These are phyloP conservation scores for Rhodeus uyekii DNA, from an alignment of 2,797 vertebrate species.

Conservation along the genomic window DNA sequence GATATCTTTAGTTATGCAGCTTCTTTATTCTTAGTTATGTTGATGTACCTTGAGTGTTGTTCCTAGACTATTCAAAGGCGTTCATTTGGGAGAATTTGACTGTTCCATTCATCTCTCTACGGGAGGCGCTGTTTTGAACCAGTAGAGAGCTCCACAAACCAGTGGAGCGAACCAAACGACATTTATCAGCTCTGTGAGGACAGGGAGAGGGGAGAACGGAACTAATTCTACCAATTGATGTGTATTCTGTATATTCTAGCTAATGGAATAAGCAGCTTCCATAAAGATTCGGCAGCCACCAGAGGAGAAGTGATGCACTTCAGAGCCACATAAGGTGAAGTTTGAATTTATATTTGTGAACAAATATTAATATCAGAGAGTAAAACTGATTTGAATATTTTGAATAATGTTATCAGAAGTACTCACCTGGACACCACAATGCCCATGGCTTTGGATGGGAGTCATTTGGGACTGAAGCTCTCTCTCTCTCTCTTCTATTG, in stretches of 20 bases:
- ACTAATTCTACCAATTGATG: background rate
- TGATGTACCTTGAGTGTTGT: slow-evolving; percentile 60
- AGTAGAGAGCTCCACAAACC: slow-evolving; percentile 58
- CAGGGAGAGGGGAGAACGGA: background rate
- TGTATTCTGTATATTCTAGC: background rate
- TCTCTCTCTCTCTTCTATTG: slow-evolving; percentile 58
- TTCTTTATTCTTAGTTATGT: background rate
- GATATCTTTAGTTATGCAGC: background rate
- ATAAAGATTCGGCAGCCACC: background rate
- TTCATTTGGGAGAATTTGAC: slow-evolving; percentile 48
- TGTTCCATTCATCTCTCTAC: slow-evolving; percentile 64
- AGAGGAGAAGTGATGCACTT: background rate
- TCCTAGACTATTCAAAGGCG: slow-evolving; percentile 15
- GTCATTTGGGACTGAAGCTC: slow-evolving; percentile 62
- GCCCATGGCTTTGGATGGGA: slow-evolving; percentile 64
- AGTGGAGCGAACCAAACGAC: slow-evolving; percentile 52
- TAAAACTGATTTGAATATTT: background rate
- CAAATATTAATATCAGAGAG: background rate
- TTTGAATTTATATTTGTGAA: background rate
- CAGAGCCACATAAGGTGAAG: background rate
- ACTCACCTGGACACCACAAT: slow-evolving; percentile 69
- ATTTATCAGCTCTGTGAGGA: slow-evolving; percentile 66
- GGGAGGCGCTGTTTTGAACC: slow-evolving; percentile 62
- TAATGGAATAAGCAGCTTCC: background rate
- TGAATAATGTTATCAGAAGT: background rate